Evolutionary conservation across 2,797 vertebrate genomes (phyloP), one percentile per base, ranked within the genome.

Genomic region (Agapornis canus): DNA sequence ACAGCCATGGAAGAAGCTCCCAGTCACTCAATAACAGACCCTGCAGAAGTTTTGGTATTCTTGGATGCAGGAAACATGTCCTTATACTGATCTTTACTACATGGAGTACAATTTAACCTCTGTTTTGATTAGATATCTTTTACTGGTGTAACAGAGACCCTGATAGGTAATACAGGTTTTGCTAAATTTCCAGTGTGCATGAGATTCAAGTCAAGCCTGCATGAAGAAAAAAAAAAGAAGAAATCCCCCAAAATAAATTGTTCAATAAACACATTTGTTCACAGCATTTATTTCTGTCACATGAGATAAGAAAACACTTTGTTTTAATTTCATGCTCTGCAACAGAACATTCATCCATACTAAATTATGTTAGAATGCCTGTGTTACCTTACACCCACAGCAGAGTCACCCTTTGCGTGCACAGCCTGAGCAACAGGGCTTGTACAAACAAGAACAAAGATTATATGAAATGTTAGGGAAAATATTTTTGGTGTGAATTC

Each of bases 281-380:
- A 66, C 32, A 85, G 42, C 13, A 75, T 51, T 89, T 89, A 40
- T 89, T 95, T 94, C 86, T 79, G 40, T 75, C 13, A 5, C 16
- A 64, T 39, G 21, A 91, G 70, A 65, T 70, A 88, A 92, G 64
- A 94, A 94, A 80, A 91, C 17, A 22, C 12, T 89, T 84, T 59
- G 10, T 32, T 93, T 84, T 92, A 49, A 85, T 94, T 93, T 92
- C 82, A 91, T 92, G 71, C 59, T 91, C 65, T 81, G 51, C 26
- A 68, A 82, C 61, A 73, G 66, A 83, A 89, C 51, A 78, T 82
- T 85, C 86, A 71, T 69, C 63, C 35, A 57, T 72, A 76, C 43
- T 51, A 78, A 92, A 88, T 81, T 83, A 71, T 5, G 6, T 59
- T 64, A 47, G 47, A 89, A 90, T 68, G 29, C 26, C 40, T 77